Evolutionary conservation across 2,797 vertebrate species (phyloP), one percentile per base, ranked within the genome.

Genomic region (Arctocebus calabarensis): DNA sequence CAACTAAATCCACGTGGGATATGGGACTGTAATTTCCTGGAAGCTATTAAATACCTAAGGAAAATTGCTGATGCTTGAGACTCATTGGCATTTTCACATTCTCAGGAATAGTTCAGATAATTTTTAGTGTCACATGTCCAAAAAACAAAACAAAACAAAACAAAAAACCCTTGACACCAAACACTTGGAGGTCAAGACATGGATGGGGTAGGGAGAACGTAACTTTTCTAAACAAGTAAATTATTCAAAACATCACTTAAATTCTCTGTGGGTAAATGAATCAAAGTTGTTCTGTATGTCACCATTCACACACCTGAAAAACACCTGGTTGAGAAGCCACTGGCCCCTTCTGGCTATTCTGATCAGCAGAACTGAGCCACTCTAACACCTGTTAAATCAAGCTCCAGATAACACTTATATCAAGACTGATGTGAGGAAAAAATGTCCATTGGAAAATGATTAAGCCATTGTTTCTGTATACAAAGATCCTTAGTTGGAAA

Each of bases 61-160:
- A 90, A 96, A 95, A 74, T 90, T 61, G 17, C 5, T 81, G 68
- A 85, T 78, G 19, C 45, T 75, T 70, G 45, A 73, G 71, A 87
- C 11, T 70, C 29, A 77, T 5, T 87, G 27, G 29, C 22, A 85
- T 1, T 87, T 85, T 64, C 34, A 12, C 12, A 25, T 83, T 79
- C 40, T 82, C 68, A 87, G n/a, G 17, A 11, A 13, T 43, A 77
- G 23, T 68, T 73, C 62, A 91, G 17, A 62, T 90, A 1, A 2
- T 75, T 82, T 96, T 84, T 55, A 81, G 48, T 71, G 57, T 37
- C 27, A 32, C 61, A 79, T 25, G n/a, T 92, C 34, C 20, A 94
- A 95, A 96, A 78, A 40, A n/a, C n/a, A 45, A 11, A 11, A 45
- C 1, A 40, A 40, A 5, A 40, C 9, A 62, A 22, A 90, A 27